A percentile compares a stretch with the other conserved stretches of the same genome.
Evolutionary conservation across 2,888 invertebrate species (phyloP).

Genomic region (Amphipyra berbera): DNA sequence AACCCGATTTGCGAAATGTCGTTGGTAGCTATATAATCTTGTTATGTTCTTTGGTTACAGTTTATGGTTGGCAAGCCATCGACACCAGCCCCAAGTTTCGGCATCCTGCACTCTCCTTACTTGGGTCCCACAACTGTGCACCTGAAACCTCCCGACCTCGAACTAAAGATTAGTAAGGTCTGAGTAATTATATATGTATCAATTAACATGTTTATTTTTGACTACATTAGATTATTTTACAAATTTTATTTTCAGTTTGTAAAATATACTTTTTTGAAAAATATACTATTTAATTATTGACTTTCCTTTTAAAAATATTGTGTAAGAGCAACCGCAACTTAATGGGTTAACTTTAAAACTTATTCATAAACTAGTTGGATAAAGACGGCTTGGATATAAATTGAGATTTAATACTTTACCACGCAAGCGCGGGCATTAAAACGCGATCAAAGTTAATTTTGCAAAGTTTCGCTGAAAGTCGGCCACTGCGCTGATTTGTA

Average conservation of each 20-base stretch:
- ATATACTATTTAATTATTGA: conserved; percentile 13
- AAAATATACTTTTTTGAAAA: neutral
- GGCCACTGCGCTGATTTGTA: conserved; percentile 76
- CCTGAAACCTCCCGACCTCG: conserved; percentile 70
- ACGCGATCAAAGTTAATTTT: conserved; percentile 78
- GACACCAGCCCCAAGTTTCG: conserved; percentile 77
- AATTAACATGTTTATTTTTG: neutral
- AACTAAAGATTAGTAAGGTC: conserved; percentile 47
- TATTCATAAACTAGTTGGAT: conserved; percentile 73
- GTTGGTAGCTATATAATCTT: neutral
- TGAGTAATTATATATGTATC: conserved; percentile 15
- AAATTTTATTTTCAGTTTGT: neutral
- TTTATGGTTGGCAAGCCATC: conserved; percentile 71
- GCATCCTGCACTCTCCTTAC: conserved; percentile 76
- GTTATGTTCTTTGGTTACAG: conserved; percentile 60
- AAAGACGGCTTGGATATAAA: conserved; percentile 69
- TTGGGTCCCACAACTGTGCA: conserved; percentile 69
- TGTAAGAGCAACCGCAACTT: conserved; percentile 48
- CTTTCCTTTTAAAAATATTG: conserved; percentile 32
- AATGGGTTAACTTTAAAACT: conserved; percentile 61
- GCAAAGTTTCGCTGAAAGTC: conserved; percentile 69
- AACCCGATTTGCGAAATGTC: neutral
- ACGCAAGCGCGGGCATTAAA: conserved; percentile 72
- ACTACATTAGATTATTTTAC: neutral
- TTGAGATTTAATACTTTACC: conserved; percentile 72